Evolutionary conservation across 2,113 vertebrate species (phyloP), one percentile per base, ranked within the genome.

Genomic region (Prunella fulvescens): DNA sequence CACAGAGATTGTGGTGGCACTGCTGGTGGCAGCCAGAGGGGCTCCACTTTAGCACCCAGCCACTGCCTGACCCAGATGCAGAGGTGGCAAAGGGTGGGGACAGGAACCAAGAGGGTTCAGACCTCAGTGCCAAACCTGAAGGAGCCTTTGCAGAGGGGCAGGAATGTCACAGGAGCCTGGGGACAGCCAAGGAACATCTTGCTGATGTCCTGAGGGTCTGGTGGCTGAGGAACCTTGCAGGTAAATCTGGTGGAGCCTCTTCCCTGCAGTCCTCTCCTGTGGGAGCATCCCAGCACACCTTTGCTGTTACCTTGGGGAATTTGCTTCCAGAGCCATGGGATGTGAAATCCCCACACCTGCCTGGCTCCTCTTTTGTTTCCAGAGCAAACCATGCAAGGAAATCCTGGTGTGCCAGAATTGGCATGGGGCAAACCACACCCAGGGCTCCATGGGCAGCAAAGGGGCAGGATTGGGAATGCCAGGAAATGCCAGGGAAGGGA

Each of bases 361-460:
- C 56, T 35, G 56, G 56, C 6, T 10, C 33, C 12, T 42, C 53
- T 29, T 47, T 10, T 2, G 6, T 19, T 26, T 11, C 42, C 37
- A 35, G 57, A 11, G 33, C 6, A 25, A 66, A 67, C 19, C 3
- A 3, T 8, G 53, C 7, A 6, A 56, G n/a, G 78, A 56, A 60
- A 61, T 26, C 50, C 50, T 7, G 1, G 7, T 1, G 2, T 39
- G 60, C 19, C 20, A 14, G 40, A 1, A 29, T 2, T 3, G 31
- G 31, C 1, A 0, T 0, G 14, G 57, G 26, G 19, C 2, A 9
- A 53, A 57, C 4, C 51, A 28, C 23, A 9, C 2, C 9, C 25
- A 7, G 19, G 56, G 17, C 35, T 81, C 57, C 1, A 45, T 1
- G 42, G 51, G 15, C 37, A 64, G 66, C 45, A 45, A 9, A 72